Evolutionary conservation across 92 coral and sea anemone species (phyloP).

Genomic region (Actinostola sp.): DNA sequence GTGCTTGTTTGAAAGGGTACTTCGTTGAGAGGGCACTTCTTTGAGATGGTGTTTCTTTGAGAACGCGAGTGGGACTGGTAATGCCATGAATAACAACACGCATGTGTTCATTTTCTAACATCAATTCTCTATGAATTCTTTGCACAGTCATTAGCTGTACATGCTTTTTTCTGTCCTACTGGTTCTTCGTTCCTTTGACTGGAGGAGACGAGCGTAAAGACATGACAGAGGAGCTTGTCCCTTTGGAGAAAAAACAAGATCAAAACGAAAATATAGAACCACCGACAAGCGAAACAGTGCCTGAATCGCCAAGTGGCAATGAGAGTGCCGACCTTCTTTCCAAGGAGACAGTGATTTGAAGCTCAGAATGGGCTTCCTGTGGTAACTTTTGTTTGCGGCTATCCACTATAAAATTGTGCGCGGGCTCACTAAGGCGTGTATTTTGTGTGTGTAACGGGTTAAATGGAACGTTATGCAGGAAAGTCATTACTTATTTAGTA

Average conservation of each 20-base stretch:
- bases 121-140: background rate
- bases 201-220: background rate
- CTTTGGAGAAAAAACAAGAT: constrained; percentile 2
- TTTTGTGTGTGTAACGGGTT: no score
- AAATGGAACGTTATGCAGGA: no score
- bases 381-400: background rate
- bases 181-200: constrained; percentile 64
- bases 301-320: constrained; percentile 24
- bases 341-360: constrained; percentile 15
- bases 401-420: background rate
- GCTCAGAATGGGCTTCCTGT: background rate
- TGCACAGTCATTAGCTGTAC: constrained; percentile 43
- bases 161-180: constrained; percentile 80
- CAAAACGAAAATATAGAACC: constrained; percentile 18
- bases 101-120: no score
- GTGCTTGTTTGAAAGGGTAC: no score
- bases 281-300: constrained; percentile 2
- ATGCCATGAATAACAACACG: no score
- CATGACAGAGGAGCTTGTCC: background rate
- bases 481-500: no score
- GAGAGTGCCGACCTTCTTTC: constrained; percentile 2
- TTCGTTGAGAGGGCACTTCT: no score
- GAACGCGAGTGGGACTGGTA: no score
- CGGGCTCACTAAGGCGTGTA: constrained; percentile 1
- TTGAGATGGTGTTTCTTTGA: no score